Evolutionary conservation across 2,797 vertebrate species (phyloP), one percentile per base, ranked within the genome.

Genomic region (Gadopsis marmoratus): DNA sequence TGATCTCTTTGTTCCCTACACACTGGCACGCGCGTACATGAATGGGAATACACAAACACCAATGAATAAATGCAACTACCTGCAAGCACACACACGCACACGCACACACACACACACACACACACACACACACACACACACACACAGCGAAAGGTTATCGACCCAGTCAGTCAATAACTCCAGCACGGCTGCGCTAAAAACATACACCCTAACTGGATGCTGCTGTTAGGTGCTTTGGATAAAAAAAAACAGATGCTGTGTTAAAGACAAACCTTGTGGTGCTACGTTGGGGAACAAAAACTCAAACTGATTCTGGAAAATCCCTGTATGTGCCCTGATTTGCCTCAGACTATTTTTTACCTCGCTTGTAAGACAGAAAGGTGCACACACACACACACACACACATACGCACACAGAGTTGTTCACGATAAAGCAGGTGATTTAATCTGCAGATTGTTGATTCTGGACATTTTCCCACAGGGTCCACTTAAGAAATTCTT

Each of bases 361-460:
- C 37, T 65, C 12, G 3, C 58, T 21, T 59, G 7, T 61, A 50
- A 76, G 31, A 53, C 53, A 63, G 23, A 62, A 29, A 77, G 16
- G 45, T 26, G 1, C 33, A 33, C 33, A 33, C 1, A 5, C 31
- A 64, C 61, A 66, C 56, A 62, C 56, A n/a, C 39, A 65, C 64
- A 54, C 62, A 73, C 51, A 70, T 23, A 76, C 45, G 58, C 64
- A 71, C 58, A 79, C 35, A 74, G 37, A 61, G 16, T 66, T 39
- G 47, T 47, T 62, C 68, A 68, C 70, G 80, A 88, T 83, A 78
- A 86, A 88, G 65, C 85, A 86, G 83, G 84, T 92, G 87, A 91
- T 91, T 89, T 92, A 81, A 93, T 91, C 88, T 81, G 76, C 75
- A 86, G 83, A 88, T 83, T 90, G 88, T 85, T 90, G 89, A 87